These are phyloP conservation scores for Polietes domitor DNA, from an alignment of 2,888 invertebrate genomes.

Conservation along the genomic window DNA sequence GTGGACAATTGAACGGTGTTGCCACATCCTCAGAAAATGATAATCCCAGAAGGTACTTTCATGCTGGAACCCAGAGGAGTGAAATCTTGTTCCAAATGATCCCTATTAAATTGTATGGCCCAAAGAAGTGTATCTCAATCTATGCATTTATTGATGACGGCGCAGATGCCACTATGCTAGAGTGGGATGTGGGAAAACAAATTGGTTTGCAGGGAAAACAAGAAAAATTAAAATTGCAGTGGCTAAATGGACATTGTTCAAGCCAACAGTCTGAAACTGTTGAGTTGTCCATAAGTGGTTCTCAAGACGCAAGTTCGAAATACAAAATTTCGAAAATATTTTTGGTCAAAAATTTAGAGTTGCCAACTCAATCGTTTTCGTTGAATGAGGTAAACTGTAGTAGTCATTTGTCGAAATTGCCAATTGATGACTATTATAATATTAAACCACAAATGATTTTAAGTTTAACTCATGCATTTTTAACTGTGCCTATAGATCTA, in stretches of 20 bases:
- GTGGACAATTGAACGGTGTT: too few relatives aligned
- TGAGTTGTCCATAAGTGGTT: conserved; percentile 12
- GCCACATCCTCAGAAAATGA: neutral
- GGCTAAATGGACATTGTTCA: conserved; percentile 36
- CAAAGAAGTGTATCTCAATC: neutral
- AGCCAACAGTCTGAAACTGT: conserved; percentile 23
- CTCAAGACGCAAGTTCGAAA: neutral
- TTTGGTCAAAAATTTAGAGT: conserved; percentile 16
- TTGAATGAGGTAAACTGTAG: neutral
- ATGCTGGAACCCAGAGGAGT: conserved; percentile 1
- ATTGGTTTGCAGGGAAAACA: conserved; percentile 24
- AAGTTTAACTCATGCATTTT: conserved; percentile 47
- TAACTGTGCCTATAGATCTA: conserved; percentile 31
- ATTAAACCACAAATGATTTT: conserved; percentile 51
- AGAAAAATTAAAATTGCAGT: conserved; percentile 36
- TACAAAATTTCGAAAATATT: conserved; percentile 16
- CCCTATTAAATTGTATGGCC: conserved; percentile 43
- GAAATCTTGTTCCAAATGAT: conserved; percentile 47
- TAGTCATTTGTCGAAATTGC: neutral
- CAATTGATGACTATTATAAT: conserved; percentile 16
- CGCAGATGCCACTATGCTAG: conserved; percentile 36
- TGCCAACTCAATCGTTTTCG: conserved; percentile 29
- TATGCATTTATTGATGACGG: conserved; percentile 50
- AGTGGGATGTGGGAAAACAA: conserved; percentile 15
- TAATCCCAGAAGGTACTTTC: conserved; percentile 7